Evolutionary conservation across 1,140 invertebrate genomes (phyloP).

Genomic region (Aphaenogaster rudis): DNA sequence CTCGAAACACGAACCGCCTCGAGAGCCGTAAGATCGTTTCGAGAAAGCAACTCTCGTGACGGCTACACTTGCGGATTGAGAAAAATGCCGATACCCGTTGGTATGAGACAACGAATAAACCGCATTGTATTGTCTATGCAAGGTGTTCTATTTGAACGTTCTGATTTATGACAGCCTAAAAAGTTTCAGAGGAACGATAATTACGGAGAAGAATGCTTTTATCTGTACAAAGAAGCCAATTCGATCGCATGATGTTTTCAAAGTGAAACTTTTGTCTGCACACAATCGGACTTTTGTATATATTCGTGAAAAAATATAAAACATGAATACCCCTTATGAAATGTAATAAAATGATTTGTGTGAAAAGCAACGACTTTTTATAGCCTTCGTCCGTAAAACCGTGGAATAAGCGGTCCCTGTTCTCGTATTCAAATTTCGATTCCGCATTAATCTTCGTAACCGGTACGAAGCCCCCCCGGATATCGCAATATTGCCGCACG

Average conservation of each 20-base stretch:
- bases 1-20: slow-evolving; percentile 38
- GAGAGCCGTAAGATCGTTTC: not conserved
- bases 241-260: not conserved
- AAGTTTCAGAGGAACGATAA: not conserved
- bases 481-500: not conserved
- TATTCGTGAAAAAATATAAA: not conserved
- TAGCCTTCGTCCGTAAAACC: not conserved
- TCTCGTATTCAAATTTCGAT: slow-evolving; percentile 33
- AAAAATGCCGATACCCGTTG: slow-evolving; percentile 5
- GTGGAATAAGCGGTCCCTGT: not conserved
- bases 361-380: not conserved
- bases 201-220: not conserved
- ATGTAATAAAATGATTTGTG: not conserved
- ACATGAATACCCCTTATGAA: not conserved
- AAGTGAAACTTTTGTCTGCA: not conserved
- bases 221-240: not conserved
- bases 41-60: slow-evolving; percentile 21
- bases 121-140: not conserved
- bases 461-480: not conserved
- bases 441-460: slow-evolving; percentile 35
- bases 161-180: not conserved
- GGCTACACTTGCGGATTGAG: not conserved
- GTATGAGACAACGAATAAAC: too few species aligned
- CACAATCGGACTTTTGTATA: not conserved
- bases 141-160: not conserved